Conservation (phyloP, 2,113 vertebrate species). For the Sterna hirundo region DNA sequence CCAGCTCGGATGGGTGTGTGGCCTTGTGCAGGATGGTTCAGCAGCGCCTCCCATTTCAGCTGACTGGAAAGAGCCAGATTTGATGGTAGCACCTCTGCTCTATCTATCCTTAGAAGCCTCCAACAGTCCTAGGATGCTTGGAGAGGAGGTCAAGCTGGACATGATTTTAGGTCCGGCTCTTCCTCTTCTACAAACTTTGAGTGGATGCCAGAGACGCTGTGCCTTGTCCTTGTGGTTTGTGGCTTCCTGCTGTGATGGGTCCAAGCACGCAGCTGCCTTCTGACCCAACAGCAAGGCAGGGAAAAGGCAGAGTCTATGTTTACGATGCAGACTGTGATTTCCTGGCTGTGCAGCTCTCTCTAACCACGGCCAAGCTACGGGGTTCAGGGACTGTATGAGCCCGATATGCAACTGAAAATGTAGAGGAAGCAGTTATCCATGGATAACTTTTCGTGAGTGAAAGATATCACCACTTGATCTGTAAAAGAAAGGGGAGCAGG, state of each 20-base stretch:
- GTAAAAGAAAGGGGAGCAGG: background rate
- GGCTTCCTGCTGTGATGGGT: background rate
- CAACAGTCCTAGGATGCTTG: background rate
- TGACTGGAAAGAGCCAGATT: background rate
- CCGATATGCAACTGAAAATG: background rate
- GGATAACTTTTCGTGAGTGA: background rate
- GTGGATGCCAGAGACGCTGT: background rate
- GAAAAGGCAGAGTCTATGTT: background rate
- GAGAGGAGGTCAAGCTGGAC: background rate
- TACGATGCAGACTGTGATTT: background rate
- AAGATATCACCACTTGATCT: background rate
- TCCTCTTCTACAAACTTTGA: background rate
- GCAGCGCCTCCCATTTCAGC: background rate
- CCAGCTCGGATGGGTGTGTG: no score
- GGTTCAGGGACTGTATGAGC: background rate
- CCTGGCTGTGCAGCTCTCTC: background rate
- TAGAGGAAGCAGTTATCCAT: background rate
- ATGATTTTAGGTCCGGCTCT: background rate
- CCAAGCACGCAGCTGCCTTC: background rate
- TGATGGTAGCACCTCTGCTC: background rate
- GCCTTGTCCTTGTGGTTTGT: background rate
- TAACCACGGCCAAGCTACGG: background rate
- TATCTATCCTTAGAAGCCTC: background rate
- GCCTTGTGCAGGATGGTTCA: background rate
- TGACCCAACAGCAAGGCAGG: background rate